These are phyloP conservation scores for Dasyprocta punctata DNA, from an alignment of 2,113 vertebrate genomes.

Conservation along the genomic window DNA sequence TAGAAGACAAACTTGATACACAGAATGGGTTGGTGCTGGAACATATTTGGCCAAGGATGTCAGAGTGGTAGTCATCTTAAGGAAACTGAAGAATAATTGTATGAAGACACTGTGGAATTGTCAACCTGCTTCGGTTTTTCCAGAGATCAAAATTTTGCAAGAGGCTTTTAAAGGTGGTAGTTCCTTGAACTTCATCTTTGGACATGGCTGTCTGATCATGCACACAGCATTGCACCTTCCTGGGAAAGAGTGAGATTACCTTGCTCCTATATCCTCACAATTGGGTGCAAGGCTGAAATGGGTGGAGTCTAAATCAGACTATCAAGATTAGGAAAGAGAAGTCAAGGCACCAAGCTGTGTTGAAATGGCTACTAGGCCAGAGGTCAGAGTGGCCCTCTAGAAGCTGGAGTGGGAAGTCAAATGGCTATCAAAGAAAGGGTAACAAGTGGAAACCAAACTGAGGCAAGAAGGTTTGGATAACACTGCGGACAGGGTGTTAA, in stretches of 20 bases:
- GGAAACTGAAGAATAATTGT: background rate
- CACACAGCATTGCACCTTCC: background rate
- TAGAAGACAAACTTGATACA: background rate
- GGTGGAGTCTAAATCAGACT: background rate
- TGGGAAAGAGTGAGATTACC: background rate
- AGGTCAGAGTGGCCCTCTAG: background rate
- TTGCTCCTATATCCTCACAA: background rate
- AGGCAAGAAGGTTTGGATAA: background rate
- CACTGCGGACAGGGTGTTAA: background rate
- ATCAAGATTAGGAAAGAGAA: background rate
- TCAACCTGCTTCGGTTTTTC: background rate
- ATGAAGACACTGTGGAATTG: no score
- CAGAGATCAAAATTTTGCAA: background rate
- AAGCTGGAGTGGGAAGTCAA: background rate
- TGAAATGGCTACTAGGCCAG: background rate
- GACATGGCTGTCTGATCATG: background rate
- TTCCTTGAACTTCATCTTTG: background rate
- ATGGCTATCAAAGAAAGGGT: background rate
- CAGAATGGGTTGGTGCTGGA: background rate
- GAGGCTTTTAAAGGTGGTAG: background rate
- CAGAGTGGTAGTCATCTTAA: background rate
- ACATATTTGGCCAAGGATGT: background rate
- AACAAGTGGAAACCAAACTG: background rate
- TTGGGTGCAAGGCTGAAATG: background rate
- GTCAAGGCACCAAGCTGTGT: background rate